phyloP scores from a whole-genome alignment of 2,888 invertebrate species.

The Bombylius discolor region DNA sequence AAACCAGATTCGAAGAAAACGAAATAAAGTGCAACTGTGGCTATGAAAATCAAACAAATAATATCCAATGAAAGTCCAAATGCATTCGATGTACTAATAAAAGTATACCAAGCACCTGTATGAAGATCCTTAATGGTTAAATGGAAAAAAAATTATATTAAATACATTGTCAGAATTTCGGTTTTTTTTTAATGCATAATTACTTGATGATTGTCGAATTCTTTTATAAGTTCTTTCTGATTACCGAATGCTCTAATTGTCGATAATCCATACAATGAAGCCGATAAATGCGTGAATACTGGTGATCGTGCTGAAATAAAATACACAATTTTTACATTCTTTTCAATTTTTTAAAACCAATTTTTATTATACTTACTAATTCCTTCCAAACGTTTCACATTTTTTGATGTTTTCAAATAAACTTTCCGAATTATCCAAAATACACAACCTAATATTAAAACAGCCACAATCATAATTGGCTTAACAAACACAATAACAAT shows the following conservation, averaged over 20 bases:
- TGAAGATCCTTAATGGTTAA: conserved; percentile 45
- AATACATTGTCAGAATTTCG: not conserved
- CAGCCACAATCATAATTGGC: conserved; percentile 46
- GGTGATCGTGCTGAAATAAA: conserved; percentile 55
- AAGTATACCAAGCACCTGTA: conserved; percentile 53
- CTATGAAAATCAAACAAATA: conserved; percentile 49
- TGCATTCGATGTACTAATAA: conserved; percentile 46
- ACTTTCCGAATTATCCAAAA: conserved; percentile 48
- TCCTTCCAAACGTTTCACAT: conserved; percentile 51
- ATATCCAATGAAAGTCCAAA: conserved; percentile 55
- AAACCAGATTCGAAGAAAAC: conserved; percentile 25
- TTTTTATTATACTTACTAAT: conserved; percentile 38
- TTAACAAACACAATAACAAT: conserved; percentile 49
- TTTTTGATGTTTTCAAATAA: conserved; percentile 55
- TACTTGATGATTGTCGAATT: conserved; percentile 48
- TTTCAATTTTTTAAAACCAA: not conserved
- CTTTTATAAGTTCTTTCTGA: conserved; percentile 46
- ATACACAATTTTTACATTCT: not conserved
- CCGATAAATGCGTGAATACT: conserved; percentile 63
- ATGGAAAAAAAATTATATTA: not conserved
- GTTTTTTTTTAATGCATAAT: not conserved
- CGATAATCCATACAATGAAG: conserved; percentile 58
- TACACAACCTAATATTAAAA: conserved; percentile 41
- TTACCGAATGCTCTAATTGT: conserved; percentile 61
- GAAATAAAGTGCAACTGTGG: conserved; percentile 52